Evolutionary conservation across 2,888 invertebrate species (phyloP).

Genomic region (Stenolophus ochropezus): DNA sequence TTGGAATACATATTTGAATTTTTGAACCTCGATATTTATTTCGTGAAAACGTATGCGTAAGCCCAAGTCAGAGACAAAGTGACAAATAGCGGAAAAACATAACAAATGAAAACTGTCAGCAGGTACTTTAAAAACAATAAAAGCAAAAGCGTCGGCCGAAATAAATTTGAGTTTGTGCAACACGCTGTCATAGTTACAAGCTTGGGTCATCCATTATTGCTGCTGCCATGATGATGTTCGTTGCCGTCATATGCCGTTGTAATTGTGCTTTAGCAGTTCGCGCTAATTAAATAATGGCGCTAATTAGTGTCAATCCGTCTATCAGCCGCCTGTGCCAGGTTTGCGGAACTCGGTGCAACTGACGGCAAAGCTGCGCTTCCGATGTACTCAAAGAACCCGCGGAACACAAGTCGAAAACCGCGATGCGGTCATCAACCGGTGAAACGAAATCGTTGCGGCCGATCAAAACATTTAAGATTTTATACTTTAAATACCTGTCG

Average conservation of each 20-base stretch:
- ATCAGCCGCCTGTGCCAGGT: no score
- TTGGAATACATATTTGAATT: no score
- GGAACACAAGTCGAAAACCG: not conserved
- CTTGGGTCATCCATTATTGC: slow-evolving; percentile 16
- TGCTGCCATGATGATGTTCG: not conserved
- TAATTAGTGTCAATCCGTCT: not conserved
- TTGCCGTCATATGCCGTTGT: slow-evolving; percentile 5
- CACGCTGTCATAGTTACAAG: not conserved
- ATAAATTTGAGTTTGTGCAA: slow-evolving; percentile 14
- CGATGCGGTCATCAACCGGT: no score
- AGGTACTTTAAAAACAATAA: slow-evolving; percentile 26
- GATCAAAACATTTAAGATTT: no score
- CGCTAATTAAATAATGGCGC: not conserved
- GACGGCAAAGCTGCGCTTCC: no score
- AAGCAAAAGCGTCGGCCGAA: not conserved
- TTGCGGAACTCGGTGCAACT: no score
- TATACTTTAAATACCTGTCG: no score
- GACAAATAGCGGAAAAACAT: slow-evolving; percentile 19
- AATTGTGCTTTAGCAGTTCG: not conserved
- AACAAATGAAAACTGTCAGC: slow-evolving; percentile 18
- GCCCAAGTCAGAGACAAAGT: not conserved
- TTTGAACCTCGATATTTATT: no score
- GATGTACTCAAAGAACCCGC: no score
- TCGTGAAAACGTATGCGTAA: not conserved
- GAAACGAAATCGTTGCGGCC: no score